phyloP scores from a whole-genome alignment of 2,797 vertebrate genomes.

The Tinamus major region DNA sequence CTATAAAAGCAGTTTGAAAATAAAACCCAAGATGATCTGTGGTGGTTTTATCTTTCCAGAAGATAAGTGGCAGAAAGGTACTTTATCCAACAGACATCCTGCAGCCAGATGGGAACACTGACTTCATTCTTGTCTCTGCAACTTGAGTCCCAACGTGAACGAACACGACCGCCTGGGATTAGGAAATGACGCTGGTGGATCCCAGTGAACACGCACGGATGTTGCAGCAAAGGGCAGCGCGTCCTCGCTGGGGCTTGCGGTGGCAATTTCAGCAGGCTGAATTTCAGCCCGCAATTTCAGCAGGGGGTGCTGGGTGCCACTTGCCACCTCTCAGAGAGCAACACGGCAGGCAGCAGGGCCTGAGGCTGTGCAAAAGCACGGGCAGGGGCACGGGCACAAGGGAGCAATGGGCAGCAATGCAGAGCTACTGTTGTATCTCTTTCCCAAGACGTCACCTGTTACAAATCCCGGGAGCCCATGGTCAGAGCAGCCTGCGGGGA shows the following conservation, averaged over 20 bases:
- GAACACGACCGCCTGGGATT: neutral
- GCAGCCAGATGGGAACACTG: neutral
- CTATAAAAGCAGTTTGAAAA: conserved; percentile 6
- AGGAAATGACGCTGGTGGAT: neutral
- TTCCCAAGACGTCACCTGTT: neutral
- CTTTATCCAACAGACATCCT: neutral
- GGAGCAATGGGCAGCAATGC: neutral
- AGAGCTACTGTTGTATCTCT: neutral
- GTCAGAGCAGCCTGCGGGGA: neutral
- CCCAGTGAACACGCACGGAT: neutral
- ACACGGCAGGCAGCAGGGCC: accelerated
- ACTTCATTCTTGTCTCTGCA: neutral
- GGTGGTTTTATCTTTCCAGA: neutral
- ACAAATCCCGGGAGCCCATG: neutral
- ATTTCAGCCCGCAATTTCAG: neutral
- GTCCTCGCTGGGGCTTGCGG: neutral
- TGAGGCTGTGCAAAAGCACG: accelerated
- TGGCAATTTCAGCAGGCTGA: neutral
- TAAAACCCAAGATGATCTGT: neutral
- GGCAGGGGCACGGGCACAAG: neutral
- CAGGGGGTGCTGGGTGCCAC: too few species aligned
- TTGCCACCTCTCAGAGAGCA: neutral
- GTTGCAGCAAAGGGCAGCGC: neutral
- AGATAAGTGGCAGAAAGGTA: neutral
- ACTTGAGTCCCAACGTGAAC: neutral